Evolutionary conservation across 2,113 vertebrate genomes (phyloP).

Genomic region (Ceyx margarethae): DNA sequence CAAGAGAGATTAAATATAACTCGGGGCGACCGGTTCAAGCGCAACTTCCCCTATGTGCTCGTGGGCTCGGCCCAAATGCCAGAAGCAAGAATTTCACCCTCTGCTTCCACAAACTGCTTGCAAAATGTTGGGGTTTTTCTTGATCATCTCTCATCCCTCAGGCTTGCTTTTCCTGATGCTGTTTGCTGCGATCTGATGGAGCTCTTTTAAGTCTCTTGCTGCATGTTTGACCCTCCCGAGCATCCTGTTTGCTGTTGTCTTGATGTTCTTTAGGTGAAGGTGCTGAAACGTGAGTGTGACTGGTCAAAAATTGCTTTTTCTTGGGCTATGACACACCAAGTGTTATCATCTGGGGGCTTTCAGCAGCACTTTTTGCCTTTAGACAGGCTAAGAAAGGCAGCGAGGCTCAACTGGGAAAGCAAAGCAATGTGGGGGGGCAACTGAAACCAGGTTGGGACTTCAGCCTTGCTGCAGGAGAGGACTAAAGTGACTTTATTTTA

Average conservation of each 20-base stretch:
- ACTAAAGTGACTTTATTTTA: background rate
- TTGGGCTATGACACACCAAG: accelerated
- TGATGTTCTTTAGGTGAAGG: background rate
- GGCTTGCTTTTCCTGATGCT: background rate
- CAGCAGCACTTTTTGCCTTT: background rate
- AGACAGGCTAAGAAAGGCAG: background rate
- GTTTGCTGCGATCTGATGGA: background rate
- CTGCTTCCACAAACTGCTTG: background rate
- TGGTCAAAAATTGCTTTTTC: background rate
- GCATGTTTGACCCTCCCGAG: background rate
- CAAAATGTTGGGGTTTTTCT: background rate
- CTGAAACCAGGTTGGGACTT: background rate
- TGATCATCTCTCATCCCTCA: background rate
- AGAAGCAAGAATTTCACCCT: background rate
- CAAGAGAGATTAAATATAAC: background rate
- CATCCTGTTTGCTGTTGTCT: background rate
- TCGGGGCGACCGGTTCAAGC: accelerated
- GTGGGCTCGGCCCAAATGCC: accelerated
- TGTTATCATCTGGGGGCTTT: accelerated
- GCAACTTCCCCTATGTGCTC: background rate
- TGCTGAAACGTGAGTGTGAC: accelerated
- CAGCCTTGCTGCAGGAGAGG: background rate
- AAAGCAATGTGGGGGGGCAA: accelerated
- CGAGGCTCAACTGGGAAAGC: background rate
- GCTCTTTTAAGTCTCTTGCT: background rate